Conservation (phyloP, 2,797 vertebrate genomes). For the Coendou prehensilis region DNA sequence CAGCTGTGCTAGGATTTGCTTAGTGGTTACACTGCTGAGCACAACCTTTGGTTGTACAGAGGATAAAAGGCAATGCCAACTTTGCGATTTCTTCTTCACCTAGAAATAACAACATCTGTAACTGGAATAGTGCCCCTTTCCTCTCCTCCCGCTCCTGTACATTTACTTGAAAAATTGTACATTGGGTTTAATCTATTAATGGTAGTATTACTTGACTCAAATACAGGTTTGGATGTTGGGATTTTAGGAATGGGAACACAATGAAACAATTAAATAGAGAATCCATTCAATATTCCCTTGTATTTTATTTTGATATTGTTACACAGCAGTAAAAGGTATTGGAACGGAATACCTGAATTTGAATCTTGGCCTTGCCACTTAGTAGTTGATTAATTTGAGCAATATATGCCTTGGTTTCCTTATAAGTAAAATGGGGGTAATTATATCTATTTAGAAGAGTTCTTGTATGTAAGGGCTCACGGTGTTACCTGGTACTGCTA, state of each 20-base stretch:
- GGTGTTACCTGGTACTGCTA: neutral
- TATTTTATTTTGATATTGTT: neutral
- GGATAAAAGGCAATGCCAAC: slow-evolving; percentile 51
- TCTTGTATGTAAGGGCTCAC: neutral
- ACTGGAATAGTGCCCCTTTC: neutral
- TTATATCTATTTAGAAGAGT: neutral
- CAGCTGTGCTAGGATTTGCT: slow-evolving; percentile 74
- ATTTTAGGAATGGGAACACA: neutral
- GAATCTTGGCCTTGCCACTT: neutral
- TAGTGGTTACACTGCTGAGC: neutral
- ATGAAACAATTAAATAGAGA: neutral
- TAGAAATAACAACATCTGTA: slow-evolving; percentile 56
- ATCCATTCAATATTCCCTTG: neutral
- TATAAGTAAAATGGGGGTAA: neutral
- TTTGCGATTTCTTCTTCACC: slow-evolving; percentile 54
- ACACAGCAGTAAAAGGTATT: neutral
- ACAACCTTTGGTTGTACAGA: slow-evolving; percentile 59
- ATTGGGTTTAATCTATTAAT: neutral
- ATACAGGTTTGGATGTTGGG: slow-evolving; percentile 28
- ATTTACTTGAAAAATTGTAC: slow-evolving; percentile 36
- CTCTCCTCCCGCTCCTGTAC: neutral
- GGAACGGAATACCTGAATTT: neutral
- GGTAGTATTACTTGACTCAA: neutral
- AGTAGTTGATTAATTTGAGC: neutral
- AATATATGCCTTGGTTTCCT: neutral